These are phyloP conservation scores for Drosophila pseudotalamancana DNA, from an alignment of 2,888 invertebrate species.

Conservation along the genomic window DNA sequence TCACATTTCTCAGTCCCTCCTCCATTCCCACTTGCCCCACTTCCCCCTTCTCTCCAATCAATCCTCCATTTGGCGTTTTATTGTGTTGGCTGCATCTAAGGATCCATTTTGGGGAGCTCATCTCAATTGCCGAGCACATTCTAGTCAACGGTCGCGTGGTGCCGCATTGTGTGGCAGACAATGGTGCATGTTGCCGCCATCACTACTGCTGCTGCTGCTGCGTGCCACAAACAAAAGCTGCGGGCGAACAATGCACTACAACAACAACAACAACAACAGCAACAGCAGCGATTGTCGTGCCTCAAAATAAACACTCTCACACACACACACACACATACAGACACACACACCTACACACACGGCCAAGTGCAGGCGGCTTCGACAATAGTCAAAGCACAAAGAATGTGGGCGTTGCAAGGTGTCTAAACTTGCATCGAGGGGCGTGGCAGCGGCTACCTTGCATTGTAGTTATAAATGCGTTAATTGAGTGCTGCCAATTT, in stretches of 20 bases:
- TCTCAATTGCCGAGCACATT: conserved; percentile 15
- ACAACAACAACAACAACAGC: conserved; percentile 20
- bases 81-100: conserved; percentile 17
- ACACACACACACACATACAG: background rate
- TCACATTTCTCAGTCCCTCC: background rate
- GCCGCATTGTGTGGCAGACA: conserved; percentile 52
- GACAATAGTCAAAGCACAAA: background rate
- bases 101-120: conserved; percentile 15
- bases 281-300: conserved; percentile 33
- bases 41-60: conserved; percentile 5
- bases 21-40: no score
- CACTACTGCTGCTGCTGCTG: conserved; percentile 41
- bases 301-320: conserved; percentile 63
- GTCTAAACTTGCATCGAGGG: background rate
- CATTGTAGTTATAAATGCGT: conserved; percentile 73
- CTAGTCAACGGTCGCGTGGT: conserved; percentile 26
- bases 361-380: conserved; percentile 45
- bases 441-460: conserved; percentile 33
- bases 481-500: conserved; percentile 75
- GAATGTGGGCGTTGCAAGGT: background rate
- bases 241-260: conserved; percentile 51
- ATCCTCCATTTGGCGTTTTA: conserved; percentile 6
- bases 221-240: conserved; percentile 74
- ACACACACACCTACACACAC: conserved; percentile 6
- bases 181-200: conserved; percentile 36